These are phyloP conservation scores for Oreochromis aureus DNA, from an alignment of 2,113 vertebrate species.

Conservation along the genomic window DNA sequence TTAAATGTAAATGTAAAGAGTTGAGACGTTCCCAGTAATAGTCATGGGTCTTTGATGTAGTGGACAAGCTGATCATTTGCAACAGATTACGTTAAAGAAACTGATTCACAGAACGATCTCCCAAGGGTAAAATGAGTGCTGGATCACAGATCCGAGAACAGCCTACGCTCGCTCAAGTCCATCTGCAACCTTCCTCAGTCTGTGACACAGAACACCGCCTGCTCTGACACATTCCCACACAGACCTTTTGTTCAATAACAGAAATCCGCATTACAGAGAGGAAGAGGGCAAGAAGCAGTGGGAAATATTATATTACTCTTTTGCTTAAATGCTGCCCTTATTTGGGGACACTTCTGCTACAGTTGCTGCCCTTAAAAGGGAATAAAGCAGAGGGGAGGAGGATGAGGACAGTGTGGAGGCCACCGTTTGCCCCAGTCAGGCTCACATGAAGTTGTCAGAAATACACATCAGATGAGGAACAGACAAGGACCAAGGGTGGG, in stretches of 20 bases:
- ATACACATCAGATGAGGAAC: neutral
- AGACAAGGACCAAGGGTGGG: rapidly evolving
- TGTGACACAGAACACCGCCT: neutral
- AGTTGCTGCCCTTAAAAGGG: conserved; percentile 66
- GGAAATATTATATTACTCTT: conserved; percentile 61
- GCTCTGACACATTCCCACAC: conserved; percentile 16
- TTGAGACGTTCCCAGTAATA: neutral
- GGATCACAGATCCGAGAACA: neutral
- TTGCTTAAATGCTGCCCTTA: conserved; percentile 55
- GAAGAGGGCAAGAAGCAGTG: conserved; percentile 5
- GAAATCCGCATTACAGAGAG: conserved; percentile 32
- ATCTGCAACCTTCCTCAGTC: conserved; percentile 1
- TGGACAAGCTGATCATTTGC: neutral
- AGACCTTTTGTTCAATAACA: conserved; percentile 11
- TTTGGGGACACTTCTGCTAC: conserved; percentile 47
- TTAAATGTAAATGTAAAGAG: neutral
- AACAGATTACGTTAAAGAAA: neutral
- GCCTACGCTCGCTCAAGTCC: neutral
- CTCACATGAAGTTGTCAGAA: neutral
- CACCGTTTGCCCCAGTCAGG: neutral
- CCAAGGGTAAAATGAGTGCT: neutral
- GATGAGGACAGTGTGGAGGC: neutral
- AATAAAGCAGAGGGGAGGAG: conserved; percentile 25
- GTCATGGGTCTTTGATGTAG: neutral
- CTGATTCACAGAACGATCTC: neutral